Evolutionary conservation across 2,888 invertebrate genomes (phyloP).

Genomic region (Theristus sp.): DNA sequence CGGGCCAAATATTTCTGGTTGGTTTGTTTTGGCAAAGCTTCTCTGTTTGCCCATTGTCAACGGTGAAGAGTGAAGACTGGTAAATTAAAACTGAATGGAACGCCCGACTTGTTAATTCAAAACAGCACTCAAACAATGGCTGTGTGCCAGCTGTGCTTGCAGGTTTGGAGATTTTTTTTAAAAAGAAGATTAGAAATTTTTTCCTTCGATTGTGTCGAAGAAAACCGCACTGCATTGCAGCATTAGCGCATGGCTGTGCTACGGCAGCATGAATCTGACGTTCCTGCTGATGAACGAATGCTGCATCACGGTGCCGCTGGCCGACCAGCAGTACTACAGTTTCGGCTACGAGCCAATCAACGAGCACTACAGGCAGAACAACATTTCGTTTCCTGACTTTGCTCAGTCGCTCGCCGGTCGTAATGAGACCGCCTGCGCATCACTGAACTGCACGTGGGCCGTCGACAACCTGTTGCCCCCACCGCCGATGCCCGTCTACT

Average conservation of each 20-base stretch:
- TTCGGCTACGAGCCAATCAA: conserved; percentile 17
- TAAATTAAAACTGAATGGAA: no score
- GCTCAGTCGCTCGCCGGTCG: no score
- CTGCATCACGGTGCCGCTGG: conserved; percentile 22
- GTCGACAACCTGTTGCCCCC: no score
- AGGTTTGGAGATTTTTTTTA: not conserved
- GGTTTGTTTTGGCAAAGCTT: no score
- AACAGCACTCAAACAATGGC: no score
- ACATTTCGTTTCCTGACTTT: no score
- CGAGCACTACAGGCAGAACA: no score
- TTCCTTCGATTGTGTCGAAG: not conserved
- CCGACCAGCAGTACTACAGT: conserved; percentile 20
- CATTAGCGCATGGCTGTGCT: conserved; percentile 18
- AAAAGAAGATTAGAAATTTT: not conserved
- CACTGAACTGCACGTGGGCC: no score
- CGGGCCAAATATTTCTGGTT: conserved; percentile 15
- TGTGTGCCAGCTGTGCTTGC: not conserved
- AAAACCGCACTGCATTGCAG: conserved; percentile 11
- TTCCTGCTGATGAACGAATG: conserved; percentile 20
- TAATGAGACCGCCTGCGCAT: no score
- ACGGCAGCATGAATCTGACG: conserved; percentile 16
- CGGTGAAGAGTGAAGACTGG: no score
- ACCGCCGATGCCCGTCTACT: conserved; percentile 3
- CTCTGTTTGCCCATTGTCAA: no score
- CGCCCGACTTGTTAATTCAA: no score